Evolutionary conservation across 2,113 vertebrate species (phyloP).

Genomic region (Scatophagus argus): DNA sequence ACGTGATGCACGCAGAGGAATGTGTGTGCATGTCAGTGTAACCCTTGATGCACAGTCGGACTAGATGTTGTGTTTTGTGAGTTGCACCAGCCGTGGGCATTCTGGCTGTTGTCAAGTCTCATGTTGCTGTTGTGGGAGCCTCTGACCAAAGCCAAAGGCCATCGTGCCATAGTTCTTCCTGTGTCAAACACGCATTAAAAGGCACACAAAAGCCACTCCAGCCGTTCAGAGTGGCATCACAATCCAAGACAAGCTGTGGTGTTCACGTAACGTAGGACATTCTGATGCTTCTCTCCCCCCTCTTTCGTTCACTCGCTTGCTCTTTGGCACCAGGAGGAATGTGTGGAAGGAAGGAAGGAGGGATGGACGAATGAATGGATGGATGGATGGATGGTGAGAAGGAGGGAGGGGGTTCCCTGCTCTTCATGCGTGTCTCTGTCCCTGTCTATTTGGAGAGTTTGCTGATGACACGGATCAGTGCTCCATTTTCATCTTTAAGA

Average conservation of each 20-base stretch:
- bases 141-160: slow-evolving; percentile 34
- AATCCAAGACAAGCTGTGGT: slow-evolving; percentile 67
- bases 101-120: slow-evolving; percentile 51
- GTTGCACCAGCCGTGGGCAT: slow-evolving; percentile 45
- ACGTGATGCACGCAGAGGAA: slow-evolving; percentile 67
- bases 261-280: slow-evolving; percentile 62
- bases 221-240: slow-evolving; percentile 68
- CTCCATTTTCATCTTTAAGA: slow-evolving; percentile 98
- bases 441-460: slow-evolving; percentile 95
- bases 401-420: slow-evolving; percentile 61
- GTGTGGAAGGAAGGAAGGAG: slow-evolving; percentile 61
- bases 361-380: slow-evolving; percentile 43
- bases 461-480: slow-evolving; percentile 98
- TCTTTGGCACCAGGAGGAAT: slow-evolving; percentile 85
- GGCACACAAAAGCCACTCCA: slow-evolving; percentile 71
- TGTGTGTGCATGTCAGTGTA: slow-evolving; percentile 59
- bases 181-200: slow-evolving; percentile 56
- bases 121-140: slow-evolving; percentile 47
- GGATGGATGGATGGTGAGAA: slow-evolving; percentile 41
- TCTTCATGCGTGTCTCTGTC: slow-evolving; percentile 30
- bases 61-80: slow-evolving; percentile 36
- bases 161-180: slow-evolving; percentile 35
- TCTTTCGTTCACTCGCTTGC: slow-evolving; percentile 35
- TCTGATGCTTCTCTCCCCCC: slow-evolving; percentile 53
- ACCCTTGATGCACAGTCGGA: slow-evolving; percentile 57